Percentiles rank a stretch among this genome's conserved stretches.
phyloP scores from a whole-genome alignment of 2,888 invertebrate species.

The Acrocyrtus sp. region DNA sequence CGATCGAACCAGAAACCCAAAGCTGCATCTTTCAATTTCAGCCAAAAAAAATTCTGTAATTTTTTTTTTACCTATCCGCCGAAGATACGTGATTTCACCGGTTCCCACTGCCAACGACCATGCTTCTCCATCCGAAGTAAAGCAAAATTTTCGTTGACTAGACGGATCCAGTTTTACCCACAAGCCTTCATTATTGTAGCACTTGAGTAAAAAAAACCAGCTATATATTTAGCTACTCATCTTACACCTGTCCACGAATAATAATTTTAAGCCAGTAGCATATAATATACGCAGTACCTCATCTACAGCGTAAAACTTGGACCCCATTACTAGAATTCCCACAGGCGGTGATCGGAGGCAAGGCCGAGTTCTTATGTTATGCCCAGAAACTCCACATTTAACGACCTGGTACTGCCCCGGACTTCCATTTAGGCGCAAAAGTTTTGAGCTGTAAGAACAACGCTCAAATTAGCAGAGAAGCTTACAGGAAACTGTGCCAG shows the following conservation, averaged over 20 bases:
- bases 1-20: no score
- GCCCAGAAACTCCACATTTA: slow-evolving; percentile 80
- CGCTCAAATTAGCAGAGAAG: not conserved
- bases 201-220: slow-evolving; percentile 64
- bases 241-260: no score
- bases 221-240: no score
- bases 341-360: slow-evolving; percentile 76
- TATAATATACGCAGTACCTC: slow-evolving; percentile 68
- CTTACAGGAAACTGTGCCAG: no score
- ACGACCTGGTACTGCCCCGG: slow-evolving; percentile 74
- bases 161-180: slow-evolving; percentile 75
- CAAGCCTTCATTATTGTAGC: slow-evolving; percentile 73
- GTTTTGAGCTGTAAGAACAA: slow-evolving; percentile 57
- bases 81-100: slow-evolving; percentile 74
- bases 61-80: slow-evolving; percentile 63
- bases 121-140: slow-evolving; percentile 75
- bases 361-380: slow-evolving; percentile 77
- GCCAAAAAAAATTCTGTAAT: no score
- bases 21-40: no score
- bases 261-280: slow-evolving; percentile 9
- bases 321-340: slow-evolving; percentile 76
- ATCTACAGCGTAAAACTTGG: slow-evolving; percentile 74
- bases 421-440: slow-evolving; percentile 65
- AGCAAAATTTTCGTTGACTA: slow-evolving; percentile 75
- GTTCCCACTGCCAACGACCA: slow-evolving; percentile 77